Base-by-base conservation (phyloP, 2,797 vertebrate genomes). In the Characodon lateralis region DNA sequence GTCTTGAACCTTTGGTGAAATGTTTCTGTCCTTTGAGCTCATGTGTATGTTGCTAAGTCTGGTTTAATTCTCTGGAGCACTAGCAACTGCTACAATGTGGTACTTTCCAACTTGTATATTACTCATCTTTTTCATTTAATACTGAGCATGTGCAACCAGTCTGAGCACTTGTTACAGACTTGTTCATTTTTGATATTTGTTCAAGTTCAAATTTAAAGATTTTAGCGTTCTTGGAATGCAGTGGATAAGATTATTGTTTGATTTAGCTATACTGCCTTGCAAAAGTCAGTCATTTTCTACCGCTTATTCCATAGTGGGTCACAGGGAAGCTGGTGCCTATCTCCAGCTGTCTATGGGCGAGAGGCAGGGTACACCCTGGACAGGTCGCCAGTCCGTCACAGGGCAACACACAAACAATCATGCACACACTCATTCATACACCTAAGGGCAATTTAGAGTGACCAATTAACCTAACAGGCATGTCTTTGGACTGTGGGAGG, bases 101-200 rank as follows among this genome's bases (percentile, higher is more conserved):
- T 80, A 78, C 77, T 81, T 78, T 86, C 68, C 85, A 85, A 70
- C 50, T 51, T 16, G 61, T 65, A 16, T 53, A 84, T 91, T 88
- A 86, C 79, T 89, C 87, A 89, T 86, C 77, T 76, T 78, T 84
- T 80, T 87, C 59, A 76, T 86, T 84, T 59, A 72, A 72, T 55
- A 65, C 74, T 85, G 82, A 74, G 73, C 35, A 31, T 35, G 8
- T 83, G 61, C 85, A 79, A 84, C 81, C 76, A 80, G 74, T 72
- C 74, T 79, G 74, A 78, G 39, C 39, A 12, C 43, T 79, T 77
- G 76, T 85, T 81, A 75, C 55, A 72, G 61, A 10, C 73, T 72
- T 72, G 82, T 74, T 81, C 18, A 70, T 71, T 22, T 41, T 24
- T 48, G 20, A 83, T 81, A 69, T 82, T 84, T 84, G 66, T 73